Percentiles rank a stretch among this genome's conserved stretches.
Evolutionary conservation across 2,113 vertebrate genomes (phyloP).

Genomic region (Todiramphus chloris): DNA sequence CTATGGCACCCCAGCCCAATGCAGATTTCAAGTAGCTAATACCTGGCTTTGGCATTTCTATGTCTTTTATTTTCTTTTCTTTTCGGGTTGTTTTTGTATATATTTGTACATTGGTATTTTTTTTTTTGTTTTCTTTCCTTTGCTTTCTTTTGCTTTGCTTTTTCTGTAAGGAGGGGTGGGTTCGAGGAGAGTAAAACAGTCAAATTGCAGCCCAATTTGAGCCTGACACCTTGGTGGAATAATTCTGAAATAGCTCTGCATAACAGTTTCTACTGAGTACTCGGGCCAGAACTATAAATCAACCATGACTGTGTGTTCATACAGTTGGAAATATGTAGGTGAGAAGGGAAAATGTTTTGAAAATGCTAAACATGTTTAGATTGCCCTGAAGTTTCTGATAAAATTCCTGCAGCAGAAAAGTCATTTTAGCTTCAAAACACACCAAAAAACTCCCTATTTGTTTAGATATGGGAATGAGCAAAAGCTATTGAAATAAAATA

Average conservation of each 20-base stretch:
- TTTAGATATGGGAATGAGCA: background rate
- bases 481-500: background rate
- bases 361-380: slow-evolving; percentile 57
- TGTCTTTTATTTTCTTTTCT: background rate
- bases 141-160: too few species aligned
- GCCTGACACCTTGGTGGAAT: slow-evolving; percentile 64
- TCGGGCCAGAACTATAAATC: slow-evolving; percentile 59
- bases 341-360: slow-evolving; percentile 58
- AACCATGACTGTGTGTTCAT: background rate
- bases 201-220: slow-evolving; percentile 43
- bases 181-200: slow-evolving; percentile 43
- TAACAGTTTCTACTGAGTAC: slow-evolving; percentile 63
- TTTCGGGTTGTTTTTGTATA: too few species aligned
- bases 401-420: slow-evolving; percentile 45
- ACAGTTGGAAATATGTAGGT: slow-evolving; percentile 42
- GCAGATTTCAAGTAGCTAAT: background rate
- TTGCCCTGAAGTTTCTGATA: slow-evolving; percentile 40
- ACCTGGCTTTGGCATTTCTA: background rate
- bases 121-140: background rate
- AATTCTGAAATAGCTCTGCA: slow-evolving; percentile 49
- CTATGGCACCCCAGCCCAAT: background rate
- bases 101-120: too few species aligned
- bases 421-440: background rate
- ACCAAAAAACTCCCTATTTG: background rate
- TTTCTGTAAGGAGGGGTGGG: background rate